Evolutionary conservation across 2,797 vertebrate species (phyloP), one percentile per base, ranked within the genome.

Genomic region (Halcyon chelicuti): DNA sequence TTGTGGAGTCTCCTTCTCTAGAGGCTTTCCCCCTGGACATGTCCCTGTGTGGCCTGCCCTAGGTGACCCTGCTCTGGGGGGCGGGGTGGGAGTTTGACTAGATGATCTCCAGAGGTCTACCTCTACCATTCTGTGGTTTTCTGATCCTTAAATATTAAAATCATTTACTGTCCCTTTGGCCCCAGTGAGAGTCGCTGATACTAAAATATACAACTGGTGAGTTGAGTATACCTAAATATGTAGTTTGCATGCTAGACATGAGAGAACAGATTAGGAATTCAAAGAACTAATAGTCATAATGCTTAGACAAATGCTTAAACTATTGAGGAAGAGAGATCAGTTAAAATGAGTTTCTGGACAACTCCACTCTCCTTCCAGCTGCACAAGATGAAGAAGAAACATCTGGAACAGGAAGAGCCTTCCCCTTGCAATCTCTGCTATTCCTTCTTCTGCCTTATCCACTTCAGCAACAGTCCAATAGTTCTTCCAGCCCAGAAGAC

Each of bases 221-320:
- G 33, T 57, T 78, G 25, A 21, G 28, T 11, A 15, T 17, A 46
- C 19, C 18, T 33, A 8, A 46, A 39, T 20, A 8, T 2, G 22
- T 1, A 7, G 31, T 29, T 52, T 72, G 12, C 33, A 31, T 0
- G 1, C 6, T n/a, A 4, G 16, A 65, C 44, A 10, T 26, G 13
- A n/a, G 14, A 68, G 28, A 81, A 72, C 2, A 39, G 21, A 37
- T 37, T 2, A 62, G 20, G 15, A 88, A 90, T 54, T 55, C 47
- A 39, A 71, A 74, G 4, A 31, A 82, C 3, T 39, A n/a, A 11
- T 19, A 13, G 8, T 54, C 26, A 42, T 14, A 13, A 76, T 46
- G n/a, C 39, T 87, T 68, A 57, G 60, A 19, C 13, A 9, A 78
- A 75, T 15, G 8, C 4, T 55, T 63, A 22, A 72, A 49, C 51